Evolutionary conservation across 2,113 vertebrate species (phyloP).

Genomic region (Oreochromis tanganicae): DNA sequence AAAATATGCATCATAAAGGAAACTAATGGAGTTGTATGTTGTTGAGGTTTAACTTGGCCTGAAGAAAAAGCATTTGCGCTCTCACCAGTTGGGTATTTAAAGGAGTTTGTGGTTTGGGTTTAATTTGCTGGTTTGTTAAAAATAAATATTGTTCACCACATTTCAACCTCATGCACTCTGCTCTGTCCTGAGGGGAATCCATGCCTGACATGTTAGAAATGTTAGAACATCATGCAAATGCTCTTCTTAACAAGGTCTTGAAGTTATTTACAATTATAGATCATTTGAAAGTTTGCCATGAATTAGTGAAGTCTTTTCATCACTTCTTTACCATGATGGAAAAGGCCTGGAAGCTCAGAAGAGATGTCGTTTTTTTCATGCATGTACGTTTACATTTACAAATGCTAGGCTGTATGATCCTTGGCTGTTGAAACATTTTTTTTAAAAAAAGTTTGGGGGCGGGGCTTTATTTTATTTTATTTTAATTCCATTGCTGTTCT

Average conservation of each 20-base stretch:
- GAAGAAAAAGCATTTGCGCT: not conserved
- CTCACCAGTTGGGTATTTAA: not conserved
- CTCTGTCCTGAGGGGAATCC: not conserved
- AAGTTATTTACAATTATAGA: no score
- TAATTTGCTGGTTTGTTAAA: not conserved
- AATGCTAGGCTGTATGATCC: no score
- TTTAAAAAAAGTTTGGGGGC: not conserved
- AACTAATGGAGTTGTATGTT: not conserved
- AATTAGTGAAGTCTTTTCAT: no score
- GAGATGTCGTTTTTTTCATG: no score
- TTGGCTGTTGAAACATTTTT: no score
- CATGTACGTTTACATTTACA: no score
- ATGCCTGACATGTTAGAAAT: not conserved
- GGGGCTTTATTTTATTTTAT: not conserved
- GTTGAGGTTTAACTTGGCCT: not conserved
- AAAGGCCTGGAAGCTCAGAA: no score
- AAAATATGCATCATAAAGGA: not conserved
- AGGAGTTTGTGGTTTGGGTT: not conserved
- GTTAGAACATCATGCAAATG: no score
- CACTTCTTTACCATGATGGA: no score
- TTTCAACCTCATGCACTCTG: fast-evolving
- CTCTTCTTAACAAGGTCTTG: no score
- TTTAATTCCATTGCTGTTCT: not conserved
- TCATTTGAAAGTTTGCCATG: no score
- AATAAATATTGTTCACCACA: not conserved